Evolutionary conservation across 2,888 invertebrate genomes (phyloP).

Genomic region (Mycalesis mineus): DNA sequence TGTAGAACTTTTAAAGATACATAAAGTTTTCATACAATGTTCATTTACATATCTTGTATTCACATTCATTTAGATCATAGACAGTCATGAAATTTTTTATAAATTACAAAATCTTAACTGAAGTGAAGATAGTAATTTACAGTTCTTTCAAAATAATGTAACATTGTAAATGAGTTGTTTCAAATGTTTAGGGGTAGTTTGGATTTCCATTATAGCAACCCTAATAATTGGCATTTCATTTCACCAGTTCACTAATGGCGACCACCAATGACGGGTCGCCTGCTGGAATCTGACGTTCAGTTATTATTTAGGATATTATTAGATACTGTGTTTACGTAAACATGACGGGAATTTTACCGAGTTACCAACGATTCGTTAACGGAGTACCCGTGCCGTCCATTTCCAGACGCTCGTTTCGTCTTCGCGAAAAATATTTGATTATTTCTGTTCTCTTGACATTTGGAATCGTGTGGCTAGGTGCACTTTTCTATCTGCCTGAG

Average conservation of each 20-base stretch:
- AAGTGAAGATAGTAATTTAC: too few species aligned
- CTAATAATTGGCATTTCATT: slow-evolving; percentile 16
- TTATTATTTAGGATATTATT: slow-evolving; percentile 57
- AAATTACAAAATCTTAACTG: too few species aligned
- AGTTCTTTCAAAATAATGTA: too few species aligned
- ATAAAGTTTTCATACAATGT: too few species aligned
- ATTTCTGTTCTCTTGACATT: slow-evolving; percentile 93
- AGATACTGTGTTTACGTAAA: slow-evolving; percentile 69
- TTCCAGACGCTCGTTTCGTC: slow-evolving; percentile 87
- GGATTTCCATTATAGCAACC: background rate
- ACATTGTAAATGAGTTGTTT: background rate
- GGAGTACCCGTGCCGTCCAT: slow-evolving; percentile 85
- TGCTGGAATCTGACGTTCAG: slow-evolving; percentile 52
- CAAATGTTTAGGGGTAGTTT: background rate
- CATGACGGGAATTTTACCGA: slow-evolving; percentile 84
- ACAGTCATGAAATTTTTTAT: too few species aligned
- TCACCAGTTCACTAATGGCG: slow-evolving; percentile 74
- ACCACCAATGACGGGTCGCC: slow-evolving; percentile 59
- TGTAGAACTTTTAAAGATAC: too few species aligned
- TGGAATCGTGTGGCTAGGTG: slow-evolving; percentile 94
- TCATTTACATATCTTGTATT: too few species aligned
- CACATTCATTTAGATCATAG: too few species aligned
- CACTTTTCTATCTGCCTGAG: slow-evolving; percentile 95
- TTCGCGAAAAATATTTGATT: slow-evolving; percentile 95
- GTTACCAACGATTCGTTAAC: slow-evolving; percentile 86